phyloP scores from a whole-genome alignment of 2,797 vertebrate genomes.

The Hafferia zeledoni region DNA sequence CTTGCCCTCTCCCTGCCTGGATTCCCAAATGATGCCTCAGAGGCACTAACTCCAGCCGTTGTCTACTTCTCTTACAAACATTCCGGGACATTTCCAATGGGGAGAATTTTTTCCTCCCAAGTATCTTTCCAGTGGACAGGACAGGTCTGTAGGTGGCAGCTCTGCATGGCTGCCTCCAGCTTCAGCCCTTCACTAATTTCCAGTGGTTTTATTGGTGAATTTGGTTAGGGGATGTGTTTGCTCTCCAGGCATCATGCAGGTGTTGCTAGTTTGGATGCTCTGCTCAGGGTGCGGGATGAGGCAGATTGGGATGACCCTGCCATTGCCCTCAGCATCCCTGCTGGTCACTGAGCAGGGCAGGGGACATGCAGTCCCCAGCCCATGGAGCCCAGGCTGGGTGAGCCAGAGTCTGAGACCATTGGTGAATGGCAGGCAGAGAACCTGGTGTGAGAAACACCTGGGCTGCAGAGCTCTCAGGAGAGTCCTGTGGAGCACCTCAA shows the following conservation, averaged over 20 bases:
- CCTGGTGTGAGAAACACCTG: not conserved
- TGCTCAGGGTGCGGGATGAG: not conserved
- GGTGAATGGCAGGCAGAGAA: not conserved
- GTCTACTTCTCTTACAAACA: not conserved
- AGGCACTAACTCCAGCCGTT: not conserved
- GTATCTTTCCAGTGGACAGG: not conserved
- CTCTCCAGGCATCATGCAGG: not conserved
- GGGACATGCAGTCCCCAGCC: not conserved
- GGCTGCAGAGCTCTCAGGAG: not conserved
- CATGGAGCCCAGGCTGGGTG: not conserved
- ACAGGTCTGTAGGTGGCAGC: not conserved
- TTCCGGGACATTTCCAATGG: not conserved
- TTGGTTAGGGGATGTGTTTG: not conserved
- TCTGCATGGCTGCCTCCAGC: not conserved
- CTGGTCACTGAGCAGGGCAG: not conserved
- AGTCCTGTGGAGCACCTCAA: not conserved
- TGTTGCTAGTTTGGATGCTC: not conserved
- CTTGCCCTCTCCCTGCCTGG: not conserved
- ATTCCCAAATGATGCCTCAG: not conserved
- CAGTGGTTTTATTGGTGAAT: not conserved
- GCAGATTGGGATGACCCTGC: not conserved
- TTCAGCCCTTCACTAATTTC: not conserved
- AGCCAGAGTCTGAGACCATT: not conserved
- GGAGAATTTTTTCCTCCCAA: accelerated
- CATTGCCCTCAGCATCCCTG: not conserved